phyloP scores from a whole-genome alignment of 2,797 vertebrate genomes.

The Hyperoplus lanceolatus region DNA sequence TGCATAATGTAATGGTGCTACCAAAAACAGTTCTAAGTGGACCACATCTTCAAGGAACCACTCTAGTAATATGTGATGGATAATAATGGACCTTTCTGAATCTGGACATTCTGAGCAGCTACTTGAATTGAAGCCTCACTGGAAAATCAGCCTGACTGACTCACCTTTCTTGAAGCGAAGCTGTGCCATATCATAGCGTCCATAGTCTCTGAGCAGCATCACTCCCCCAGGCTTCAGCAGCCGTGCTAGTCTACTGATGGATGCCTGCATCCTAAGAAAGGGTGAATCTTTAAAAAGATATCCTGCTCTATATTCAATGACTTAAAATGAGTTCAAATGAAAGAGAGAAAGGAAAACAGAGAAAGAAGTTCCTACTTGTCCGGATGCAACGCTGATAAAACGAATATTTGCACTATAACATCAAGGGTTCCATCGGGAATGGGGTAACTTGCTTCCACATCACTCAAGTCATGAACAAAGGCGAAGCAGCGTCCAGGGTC shows the following conservation, averaged over 20 bases:
- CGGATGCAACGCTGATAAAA: slow-evolving; percentile 95
- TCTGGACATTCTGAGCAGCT: not conserved
- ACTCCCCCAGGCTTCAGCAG: slow-evolving; percentile 94
- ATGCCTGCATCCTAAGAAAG: slow-evolving; percentile 86
- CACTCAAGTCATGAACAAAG: slow-evolving; percentile 94
- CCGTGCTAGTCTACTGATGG: slow-evolving; percentile 87
- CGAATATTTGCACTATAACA: slow-evolving; percentile 95
- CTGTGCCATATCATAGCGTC: slow-evolving; percentile 97
- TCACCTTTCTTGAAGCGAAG: slow-evolving; percentile 98
- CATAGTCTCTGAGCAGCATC: slow-evolving; percentile 95
- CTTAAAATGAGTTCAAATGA: not conserved
- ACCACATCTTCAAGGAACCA: not conserved
- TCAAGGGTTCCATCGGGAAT: slow-evolving; percentile 90
- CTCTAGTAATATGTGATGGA: not conserved
- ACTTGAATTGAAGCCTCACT: not conserved
- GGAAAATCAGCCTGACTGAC: slow-evolving; percentile 58
- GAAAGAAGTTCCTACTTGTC: slow-evolving; percentile 87
- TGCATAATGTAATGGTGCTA: not conserved
- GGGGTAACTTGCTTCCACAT: slow-evolving; percentile 87
- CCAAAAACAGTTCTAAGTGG: not conserved
- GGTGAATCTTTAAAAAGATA: slow-evolving; percentile 19
- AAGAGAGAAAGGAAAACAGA: not conserved
- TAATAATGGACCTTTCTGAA: not conserved
- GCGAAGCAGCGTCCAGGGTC: slow-evolving; percentile 91
- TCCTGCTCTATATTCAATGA: not conserved